These are phyloP conservation scores for Capra hircus DNA, from an alignment of 2,113 vertebrate species.

Conservation along the genomic window DNA sequence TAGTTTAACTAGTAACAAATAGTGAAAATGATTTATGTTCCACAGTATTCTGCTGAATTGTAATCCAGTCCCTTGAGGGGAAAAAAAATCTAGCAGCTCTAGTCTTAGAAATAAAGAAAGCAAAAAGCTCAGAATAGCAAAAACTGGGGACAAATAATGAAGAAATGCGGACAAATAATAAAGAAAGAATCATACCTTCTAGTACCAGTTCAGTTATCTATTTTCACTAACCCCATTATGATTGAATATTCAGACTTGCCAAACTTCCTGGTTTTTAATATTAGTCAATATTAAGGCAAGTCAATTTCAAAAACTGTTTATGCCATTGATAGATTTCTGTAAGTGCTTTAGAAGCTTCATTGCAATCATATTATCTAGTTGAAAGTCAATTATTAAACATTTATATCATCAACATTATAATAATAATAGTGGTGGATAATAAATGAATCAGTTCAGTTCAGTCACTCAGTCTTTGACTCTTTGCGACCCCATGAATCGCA, in stretches of 20 bases:
- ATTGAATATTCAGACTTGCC: background rate
- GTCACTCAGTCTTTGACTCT: no score
- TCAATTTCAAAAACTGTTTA: background rate
- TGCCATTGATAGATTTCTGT: background rate
- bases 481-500: no score
- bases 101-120: background rate
- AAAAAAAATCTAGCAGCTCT: background rate
- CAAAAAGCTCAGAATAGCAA: background rate
- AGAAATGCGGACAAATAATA: background rate
- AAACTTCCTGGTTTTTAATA: background rate
- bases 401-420: background rate
- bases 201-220: rapidly evolving
- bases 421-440: background rate
- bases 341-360: background rate
- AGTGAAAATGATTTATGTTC: background rate
- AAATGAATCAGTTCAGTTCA: background rate
- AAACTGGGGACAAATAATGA: background rate
- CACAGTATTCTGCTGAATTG: background rate
- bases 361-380: background rate
- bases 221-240: background rate
- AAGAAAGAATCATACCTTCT: background rate
- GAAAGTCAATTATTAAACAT: background rate
- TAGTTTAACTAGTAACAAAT: background rate
- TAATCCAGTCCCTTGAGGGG: background rate
- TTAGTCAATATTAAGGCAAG: background rate